Conservation (phyloP, 2,113 vertebrate genomes). For the Myrmecophaga tridactyla region DNA sequence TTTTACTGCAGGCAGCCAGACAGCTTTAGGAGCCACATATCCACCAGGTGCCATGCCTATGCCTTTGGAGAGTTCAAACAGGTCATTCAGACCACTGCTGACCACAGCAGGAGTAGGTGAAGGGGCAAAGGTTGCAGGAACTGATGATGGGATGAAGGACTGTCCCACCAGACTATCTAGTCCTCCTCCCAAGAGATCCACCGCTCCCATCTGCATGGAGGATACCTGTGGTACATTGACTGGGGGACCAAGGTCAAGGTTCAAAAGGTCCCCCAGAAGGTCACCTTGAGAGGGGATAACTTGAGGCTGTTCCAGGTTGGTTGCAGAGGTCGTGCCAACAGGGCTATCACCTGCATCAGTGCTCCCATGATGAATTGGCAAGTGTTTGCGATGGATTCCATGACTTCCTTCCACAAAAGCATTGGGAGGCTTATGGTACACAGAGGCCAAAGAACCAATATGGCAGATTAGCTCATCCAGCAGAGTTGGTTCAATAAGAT, state of each 20-base stretch:
- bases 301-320: constrained; percentile 92
- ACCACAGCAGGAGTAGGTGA: constrained; percentile 95
- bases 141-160: constrained; percentile 95
- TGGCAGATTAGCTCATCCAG: constrained; percentile 98
- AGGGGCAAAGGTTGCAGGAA: constrained; percentile 96
- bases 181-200: constrained; percentile 96
- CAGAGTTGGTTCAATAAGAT: constrained; percentile 96
- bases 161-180: constrained; percentile 98
- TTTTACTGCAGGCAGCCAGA: constrained; percentile 98
- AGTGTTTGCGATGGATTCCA: constrained; percentile 96
- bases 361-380: constrained; percentile 98
- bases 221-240: constrained; percentile 95
- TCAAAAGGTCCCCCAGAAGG: constrained; percentile 95
- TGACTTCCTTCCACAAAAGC: constrained; percentile 99
- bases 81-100: constrained; percentile 95
- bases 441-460: constrained; percentile 96
- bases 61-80: constrained; percentile 96
- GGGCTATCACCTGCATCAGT: constrained; percentile 96
- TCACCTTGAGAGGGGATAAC: constrained; percentile 97
- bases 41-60: constrained; percentile 96
- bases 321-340: constrained; percentile 84
- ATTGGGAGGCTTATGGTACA: constrained; percentile 98
- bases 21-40: constrained; percentile 90
- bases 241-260: constrained; percentile 94
- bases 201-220: constrained; percentile 95